Evolutionary conservation across 2,797 vertebrate genomes (phyloP).

Genomic region (Diplodus sargus): DNA sequence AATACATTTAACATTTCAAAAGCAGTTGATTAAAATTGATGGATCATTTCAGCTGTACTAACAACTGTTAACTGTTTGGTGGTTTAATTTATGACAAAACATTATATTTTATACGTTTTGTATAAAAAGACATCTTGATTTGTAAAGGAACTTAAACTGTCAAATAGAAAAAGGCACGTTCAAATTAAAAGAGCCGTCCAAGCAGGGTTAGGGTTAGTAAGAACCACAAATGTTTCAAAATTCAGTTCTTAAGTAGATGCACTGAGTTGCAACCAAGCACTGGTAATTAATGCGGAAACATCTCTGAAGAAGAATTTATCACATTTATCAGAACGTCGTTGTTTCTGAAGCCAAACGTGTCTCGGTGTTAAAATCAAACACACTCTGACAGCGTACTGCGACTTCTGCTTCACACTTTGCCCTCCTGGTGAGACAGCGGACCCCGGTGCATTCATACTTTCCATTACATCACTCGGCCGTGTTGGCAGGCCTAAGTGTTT

Average conservation of each 20-base stretch:
- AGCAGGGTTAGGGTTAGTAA: background rate
- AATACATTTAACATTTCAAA: background rate
- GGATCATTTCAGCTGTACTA: too few species aligned
- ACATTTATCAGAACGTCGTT: too few species aligned
- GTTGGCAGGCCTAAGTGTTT: conserved; percentile 67
- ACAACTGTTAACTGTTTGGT: too few species aligned
- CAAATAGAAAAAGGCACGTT: background rate
- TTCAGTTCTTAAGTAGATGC: background rate
- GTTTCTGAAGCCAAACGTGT: conserved; percentile 29
- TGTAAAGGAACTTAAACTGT: background rate
- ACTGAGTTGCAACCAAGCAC: background rate
- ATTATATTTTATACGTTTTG: background rate
- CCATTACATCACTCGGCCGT: conserved; percentile 74
- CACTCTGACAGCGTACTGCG: conserved; percentile 17
- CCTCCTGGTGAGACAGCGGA: conserved; percentile 63
- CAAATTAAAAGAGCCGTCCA: too few species aligned
- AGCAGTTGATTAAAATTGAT: too few species aligned
- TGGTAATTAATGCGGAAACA: background rate
- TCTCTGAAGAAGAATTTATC: background rate
- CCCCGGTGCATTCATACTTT: conserved; percentile 70
- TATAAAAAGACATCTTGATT: background rate
- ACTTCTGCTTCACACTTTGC: conserved; percentile 51
- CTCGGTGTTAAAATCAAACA: conserved; percentile 32
- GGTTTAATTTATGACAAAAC: too few species aligned
- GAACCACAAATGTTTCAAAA: background rate